Percentiles rank a stretch among this genome's conserved stretches.
phyloP scores from a whole-genome alignment of 2,797 vertebrate genomes.

The Phataginus tricuspis region DNA sequence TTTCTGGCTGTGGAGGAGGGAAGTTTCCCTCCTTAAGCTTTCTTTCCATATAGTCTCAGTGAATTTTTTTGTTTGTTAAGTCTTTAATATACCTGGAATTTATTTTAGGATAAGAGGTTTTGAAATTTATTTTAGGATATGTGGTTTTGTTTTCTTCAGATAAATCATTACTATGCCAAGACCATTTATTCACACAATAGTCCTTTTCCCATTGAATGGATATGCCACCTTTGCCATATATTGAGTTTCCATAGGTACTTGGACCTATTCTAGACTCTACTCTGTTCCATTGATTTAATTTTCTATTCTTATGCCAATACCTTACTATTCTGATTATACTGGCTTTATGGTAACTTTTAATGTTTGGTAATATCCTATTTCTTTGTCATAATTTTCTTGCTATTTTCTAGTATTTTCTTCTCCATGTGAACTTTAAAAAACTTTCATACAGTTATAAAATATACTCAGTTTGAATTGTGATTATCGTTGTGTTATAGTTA shows the following conservation, averaged over 20 bases:
- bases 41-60: constrained; percentile 7
- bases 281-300: constrained; percentile 35
- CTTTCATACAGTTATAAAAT: constrained; percentile 13
- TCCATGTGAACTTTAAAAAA: neutral
- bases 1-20: neutral
- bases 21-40: neutral
- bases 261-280: neutral
- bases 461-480: constrained; percentile 1
- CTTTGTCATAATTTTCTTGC: constrained; percentile 19
- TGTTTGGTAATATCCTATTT: neutral
- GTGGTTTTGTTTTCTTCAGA: constrained; percentile 24
- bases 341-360: constrained; percentile 23
- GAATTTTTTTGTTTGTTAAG: constrained; percentile 37
- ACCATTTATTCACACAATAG: constrained; percentile 1
- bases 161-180: constrained; percentile 6
- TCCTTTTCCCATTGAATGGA: neutral
- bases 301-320: neutral
- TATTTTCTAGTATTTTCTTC: constrained; percentile 25
- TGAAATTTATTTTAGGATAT: constrained; percentile 5
- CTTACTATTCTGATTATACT: constrained; percentile 44
- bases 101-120: constrained; percentile 13
- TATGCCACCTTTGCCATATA: neutral
- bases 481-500: constrained; percentile 16
- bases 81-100: constrained; percentile 12
- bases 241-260: neutral